A percentile compares a stretch with the other conserved stretches of the same genome.
Conservation (phyloP, 2,113 vertebrate species). For the Mus pahari region DNA sequence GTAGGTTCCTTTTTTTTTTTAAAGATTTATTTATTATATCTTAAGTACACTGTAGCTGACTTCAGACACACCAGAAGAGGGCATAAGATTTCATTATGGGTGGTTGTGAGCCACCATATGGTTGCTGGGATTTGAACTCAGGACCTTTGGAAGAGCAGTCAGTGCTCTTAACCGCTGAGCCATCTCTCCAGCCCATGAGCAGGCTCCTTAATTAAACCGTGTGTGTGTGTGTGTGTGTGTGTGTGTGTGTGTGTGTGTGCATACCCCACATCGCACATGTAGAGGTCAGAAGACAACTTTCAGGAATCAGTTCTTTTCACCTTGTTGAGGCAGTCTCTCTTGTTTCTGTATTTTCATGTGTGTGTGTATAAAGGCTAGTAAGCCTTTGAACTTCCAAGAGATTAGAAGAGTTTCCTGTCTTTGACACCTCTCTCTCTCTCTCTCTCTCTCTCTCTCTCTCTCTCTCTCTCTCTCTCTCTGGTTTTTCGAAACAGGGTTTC, state of each 20-base stretch:
- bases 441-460: too few species aligned
- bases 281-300: not conserved
- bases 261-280: not conserved
- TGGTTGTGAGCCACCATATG: too few species aligned
- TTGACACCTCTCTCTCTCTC: too few species aligned
- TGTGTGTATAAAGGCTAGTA: not conserved
- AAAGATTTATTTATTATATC: too few species aligned
- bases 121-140: too few species aligned
- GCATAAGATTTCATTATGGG: too few species aligned
- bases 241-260: fast-evolving
- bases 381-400: not conserved
- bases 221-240: not conserved
- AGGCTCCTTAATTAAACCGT: not conserved
- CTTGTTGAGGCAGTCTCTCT: not conserved
- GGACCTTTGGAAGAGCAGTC: too few species aligned
- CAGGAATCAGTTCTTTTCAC: not conserved
- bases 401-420: not conserved
- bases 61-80: too few species aligned
- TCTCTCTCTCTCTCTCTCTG: too few species aligned
- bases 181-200: too few species aligned
- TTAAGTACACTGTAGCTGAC: too few species aligned
- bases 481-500: not conserved
- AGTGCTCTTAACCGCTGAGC: too few species aligned
- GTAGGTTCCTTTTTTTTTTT: not conserved
- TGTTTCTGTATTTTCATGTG: not conserved